A percentile compares a stretch with the other conserved stretches of the same genome.
These are phyloP conservation scores for Lordiphosa clarofinis DNA, from an alignment of 1,140 invertebrate genomes.

Conservation along the genomic window DNA sequence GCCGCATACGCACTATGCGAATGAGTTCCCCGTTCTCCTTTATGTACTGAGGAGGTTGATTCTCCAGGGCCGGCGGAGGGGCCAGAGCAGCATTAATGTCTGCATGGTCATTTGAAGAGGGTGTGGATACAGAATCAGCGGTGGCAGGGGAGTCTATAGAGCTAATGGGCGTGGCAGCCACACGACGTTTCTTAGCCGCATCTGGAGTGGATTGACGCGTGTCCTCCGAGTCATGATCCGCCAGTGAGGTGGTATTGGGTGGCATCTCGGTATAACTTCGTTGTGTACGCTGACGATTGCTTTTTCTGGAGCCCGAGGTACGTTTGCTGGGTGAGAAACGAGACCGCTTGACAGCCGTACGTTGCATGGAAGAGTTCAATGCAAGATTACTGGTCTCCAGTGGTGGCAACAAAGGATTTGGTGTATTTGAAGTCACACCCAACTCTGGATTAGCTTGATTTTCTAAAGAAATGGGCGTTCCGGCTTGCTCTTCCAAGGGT, in stretches of 20 bases:
- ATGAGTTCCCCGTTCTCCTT: constrained; percentile 83
- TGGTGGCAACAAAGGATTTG: neutral
- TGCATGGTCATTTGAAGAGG: constrained; percentile 44
- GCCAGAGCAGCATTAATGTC: constrained; percentile 59
- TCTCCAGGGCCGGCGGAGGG: constrained; percentile 25
- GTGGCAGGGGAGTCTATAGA: constrained; percentile 46
- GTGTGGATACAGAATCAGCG: constrained; percentile 50
- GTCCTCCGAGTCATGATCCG: constrained; percentile 43
- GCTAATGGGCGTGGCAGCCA: constrained; percentile 38
- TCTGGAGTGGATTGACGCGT: constrained; percentile 39
- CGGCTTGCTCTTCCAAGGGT: constrained; percentile 13
- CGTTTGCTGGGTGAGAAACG: constrained; percentile 51
- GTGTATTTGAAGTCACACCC: neutral
- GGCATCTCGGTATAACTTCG: constrained; percentile 22
- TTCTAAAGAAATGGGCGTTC: constrained; percentile 2
- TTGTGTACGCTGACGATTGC: constrained; percentile 67
- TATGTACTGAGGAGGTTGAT: constrained; percentile 73
- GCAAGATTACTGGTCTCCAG: neutral
- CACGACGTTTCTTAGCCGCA: constrained; percentile 45
- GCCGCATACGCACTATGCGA: constrained; percentile 85
- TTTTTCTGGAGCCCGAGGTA: constrained; percentile 56
- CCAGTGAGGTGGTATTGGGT: neutral
- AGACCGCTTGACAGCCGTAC: constrained; percentile 34
- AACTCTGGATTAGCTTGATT: neutral
- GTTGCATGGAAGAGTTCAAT: constrained; percentile 5